Base-by-base conservation (phyloP, 2,888 invertebrate species). In the Athalia rosae region DNA sequence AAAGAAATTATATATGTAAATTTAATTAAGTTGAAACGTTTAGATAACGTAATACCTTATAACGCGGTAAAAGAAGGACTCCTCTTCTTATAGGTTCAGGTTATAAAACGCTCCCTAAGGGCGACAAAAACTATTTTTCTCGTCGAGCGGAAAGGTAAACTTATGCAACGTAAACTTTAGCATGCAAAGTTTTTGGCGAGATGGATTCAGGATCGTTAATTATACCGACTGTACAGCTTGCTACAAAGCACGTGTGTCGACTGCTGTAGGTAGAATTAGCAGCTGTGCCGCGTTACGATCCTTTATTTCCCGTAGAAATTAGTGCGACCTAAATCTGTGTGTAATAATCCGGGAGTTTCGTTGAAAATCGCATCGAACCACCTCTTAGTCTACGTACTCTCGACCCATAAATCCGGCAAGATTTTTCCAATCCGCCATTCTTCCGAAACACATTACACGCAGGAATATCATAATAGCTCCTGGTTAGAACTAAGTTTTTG, bases 21-120 rank as follows among this genome's bases (percentile, higher is more conserved):
- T 86, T 85, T 83, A 85, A 86, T 87, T 87, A 86, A 84, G 83
- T 82, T 82, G 82, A 83, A 83, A 83, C 82, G 81, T 69, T 79
- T 80, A 81, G 82, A 82, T 83, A 83, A 80, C 79, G 81, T 28
- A 28, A 28, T 28, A 28, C 28, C 28, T 28, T 28, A 2, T 28
- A 28, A 58, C 71, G n/a, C 56, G 53, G 11, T 64, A 64, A 47
- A 47, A 64, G 47, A 47, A 9, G 64, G 64, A 6, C 47, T 15
- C 47, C 47, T 9, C n/a, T 47, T 64, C n/a, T 5, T 64, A n/a
- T n/a, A 15, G 9, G 58, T 28, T 28, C 2, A 28, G 1, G 28
- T 28, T 28, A 28, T 28, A 28, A 28, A 28, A 28, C 28, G 28
- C 28, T 28, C 28, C 28, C 2, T 28, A 28, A 28, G 2, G 2